Evolutionary conservation across 2,113 vertebrate genomes (phyloP).

Genomic region (Lontra canadensis): DNA sequence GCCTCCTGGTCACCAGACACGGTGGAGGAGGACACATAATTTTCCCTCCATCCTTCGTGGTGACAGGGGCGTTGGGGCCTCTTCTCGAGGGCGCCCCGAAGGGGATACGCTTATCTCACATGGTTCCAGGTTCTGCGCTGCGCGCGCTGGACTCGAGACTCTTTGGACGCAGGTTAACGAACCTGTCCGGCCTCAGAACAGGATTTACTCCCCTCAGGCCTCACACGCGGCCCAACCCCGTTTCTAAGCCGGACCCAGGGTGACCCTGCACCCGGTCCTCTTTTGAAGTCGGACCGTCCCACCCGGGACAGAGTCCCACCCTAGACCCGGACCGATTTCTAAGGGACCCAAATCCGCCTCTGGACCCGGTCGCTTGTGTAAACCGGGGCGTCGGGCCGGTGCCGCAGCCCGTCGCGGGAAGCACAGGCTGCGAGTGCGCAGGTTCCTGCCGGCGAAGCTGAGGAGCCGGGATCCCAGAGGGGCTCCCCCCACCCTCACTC

Average conservation of each 20-base stretch:
- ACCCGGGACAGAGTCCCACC: neutral
- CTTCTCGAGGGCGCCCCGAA: neutral
- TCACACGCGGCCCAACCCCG: neutral
- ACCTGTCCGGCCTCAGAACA: neutral
- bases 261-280: neutral
- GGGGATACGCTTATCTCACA: neutral
- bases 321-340: neutral
- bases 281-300: neutral
- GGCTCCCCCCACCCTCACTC: neutral
- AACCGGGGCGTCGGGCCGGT: fast-evolving
- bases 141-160: neutral
- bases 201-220: neutral
- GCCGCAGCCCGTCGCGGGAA: neutral
- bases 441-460: neutral
- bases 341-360: neutral
- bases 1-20: neutral
- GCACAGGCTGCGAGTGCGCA: fast-evolving
- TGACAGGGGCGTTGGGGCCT: neutral
- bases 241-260: neutral
- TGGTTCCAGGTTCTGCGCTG: neutral
- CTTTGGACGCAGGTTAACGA: no score
- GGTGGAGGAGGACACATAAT: neutral
- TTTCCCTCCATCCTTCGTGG: neutral
- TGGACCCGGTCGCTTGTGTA: neutral
- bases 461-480: neutral